These are phyloP conservation scores for Rhorus exstirpatorius DNA, from an alignment of 2,888 invertebrate genomes.

Conservation along the genomic window DNA sequence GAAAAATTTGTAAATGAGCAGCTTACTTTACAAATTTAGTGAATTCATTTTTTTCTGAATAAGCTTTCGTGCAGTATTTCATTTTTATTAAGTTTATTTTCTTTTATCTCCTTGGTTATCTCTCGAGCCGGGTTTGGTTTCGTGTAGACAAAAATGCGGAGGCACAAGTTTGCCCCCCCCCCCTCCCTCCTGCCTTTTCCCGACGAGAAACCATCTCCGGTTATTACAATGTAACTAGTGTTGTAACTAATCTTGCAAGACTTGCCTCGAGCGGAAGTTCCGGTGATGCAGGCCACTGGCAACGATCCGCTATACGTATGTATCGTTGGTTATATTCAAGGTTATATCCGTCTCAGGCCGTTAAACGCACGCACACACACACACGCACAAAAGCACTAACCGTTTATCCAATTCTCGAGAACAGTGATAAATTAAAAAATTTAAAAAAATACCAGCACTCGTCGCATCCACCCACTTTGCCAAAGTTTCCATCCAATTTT, in stretches of 20 bases:
- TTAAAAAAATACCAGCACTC: constrained; percentile 36
- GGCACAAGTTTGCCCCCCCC: neutral
- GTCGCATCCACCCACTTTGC: constrained; percentile 20
- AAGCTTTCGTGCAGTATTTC: neutral
- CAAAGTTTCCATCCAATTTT: no score
- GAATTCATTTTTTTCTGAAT: no score
- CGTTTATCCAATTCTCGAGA: constrained; percentile 54
- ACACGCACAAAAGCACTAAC: neutral
- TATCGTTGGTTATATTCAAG: constrained; percentile 49
- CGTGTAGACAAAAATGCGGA: constrained; percentile 23
- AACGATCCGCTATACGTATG: constrained; percentile 46
- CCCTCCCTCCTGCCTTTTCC: no score
- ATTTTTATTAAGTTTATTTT: neutral
- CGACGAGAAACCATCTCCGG: constrained; percentile 31
- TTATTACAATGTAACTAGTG: constrained; percentile 51
- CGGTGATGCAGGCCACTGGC: constrained; percentile 57
- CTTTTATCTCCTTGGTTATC: constrained; percentile 20
- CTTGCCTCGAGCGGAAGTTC: constrained; percentile 69
- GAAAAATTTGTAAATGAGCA: neutral
- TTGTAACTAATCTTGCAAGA: constrained; percentile 49
- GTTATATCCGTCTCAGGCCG: constrained; percentile 60
- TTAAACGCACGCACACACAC: constrained; percentile 28
- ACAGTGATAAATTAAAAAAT: constrained; percentile 24
- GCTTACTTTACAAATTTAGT: no score
- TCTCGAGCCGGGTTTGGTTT: constrained; percentile 7